Percentiles rank a stretch among this genome's conserved stretches.
These are phyloP conservation scores for Thamnophis elegans DNA, from an alignment of 2,797 vertebrate species.

Conservation along the genomic window DNA sequence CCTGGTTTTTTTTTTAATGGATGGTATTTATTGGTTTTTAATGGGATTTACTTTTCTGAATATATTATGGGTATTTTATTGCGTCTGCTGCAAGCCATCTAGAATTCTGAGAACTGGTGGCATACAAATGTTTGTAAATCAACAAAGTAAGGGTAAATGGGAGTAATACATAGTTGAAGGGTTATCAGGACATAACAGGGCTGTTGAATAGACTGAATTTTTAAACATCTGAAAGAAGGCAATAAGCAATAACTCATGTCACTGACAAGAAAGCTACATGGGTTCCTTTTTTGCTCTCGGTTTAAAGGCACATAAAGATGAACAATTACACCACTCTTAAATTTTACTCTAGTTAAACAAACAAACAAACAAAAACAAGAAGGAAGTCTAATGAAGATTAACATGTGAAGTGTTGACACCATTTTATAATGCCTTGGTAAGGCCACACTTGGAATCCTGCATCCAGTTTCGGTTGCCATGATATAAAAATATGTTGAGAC, in stretches of 20 bases:
- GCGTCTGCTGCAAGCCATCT: neutral
- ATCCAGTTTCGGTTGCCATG: no score
- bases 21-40: neutral
- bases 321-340: neutral
- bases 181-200: neutral
- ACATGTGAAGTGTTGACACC: no score
- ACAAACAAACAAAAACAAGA: neutral
- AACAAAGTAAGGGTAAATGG: neutral
- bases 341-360: neutral
- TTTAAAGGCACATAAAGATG: neutral
- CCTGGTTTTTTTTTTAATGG: neutral
- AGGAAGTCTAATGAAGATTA: neutral
- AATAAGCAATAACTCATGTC: neutral
- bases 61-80: neutral
- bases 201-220: neutral
- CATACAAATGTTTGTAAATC: neutral
- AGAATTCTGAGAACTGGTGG: neutral
- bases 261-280: neutral
- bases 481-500: no score
- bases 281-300: neutral
- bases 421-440: no score
- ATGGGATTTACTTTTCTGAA: neutral
- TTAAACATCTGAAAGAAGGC: neutral
- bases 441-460: no score
- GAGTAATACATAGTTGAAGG: neutral